Evolutionary conservation across 2,888 invertebrate species (phyloP), one percentile per base, ranked within the genome.

Genomic region (Acanthopleura granulata): DNA sequence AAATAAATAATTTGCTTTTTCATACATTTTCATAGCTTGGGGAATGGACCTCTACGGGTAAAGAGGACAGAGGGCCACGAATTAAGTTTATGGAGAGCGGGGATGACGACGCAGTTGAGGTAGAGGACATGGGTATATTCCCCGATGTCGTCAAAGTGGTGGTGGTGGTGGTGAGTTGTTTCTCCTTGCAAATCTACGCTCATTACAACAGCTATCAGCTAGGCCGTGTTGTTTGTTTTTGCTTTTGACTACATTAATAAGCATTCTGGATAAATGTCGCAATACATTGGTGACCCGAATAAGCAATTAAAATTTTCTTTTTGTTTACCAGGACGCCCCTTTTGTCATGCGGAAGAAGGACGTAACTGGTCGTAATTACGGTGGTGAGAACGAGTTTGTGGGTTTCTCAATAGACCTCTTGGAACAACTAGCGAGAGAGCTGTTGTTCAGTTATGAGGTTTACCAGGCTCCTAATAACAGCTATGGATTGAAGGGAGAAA

Each of bases 331-430:
- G 87, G 87, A 87, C 69, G 82, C 84, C 40, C 87, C 87, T 1
- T 87, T 87, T 75, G 84, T 86, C 4, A 86, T 85, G 82, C 16
- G 16, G 9, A 76, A 78, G 49, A 27, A 71, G 11, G 62, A 50
- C 0, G 76, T 57, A n/a, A 57, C 18, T 57, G 57, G 57, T n/a
- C 18, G n/a, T 1, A 18, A 30, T 11, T 76, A 75, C 62, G 66
- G 76, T 0, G 81, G 83, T 1, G 80, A 81, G 40, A 80, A 82
- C 11, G 72, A 72, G 14, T 84, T 77, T 57, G 85, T 84, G 61
- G 87, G 87, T 0, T 87, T 87, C 76, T 85, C 86, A 3, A 83
- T 87, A 11, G 87, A 87, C 74, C 76, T 87, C 1, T 74, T 87
- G 27, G 74, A 79, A 6, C 72, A 77, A 22, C 73, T 87, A 25